Evolutionary conservation across 2,797 vertebrate species (phyloP), one percentile per base, ranked within the genome.

Genomic region (Remorina albescens): DNA sequence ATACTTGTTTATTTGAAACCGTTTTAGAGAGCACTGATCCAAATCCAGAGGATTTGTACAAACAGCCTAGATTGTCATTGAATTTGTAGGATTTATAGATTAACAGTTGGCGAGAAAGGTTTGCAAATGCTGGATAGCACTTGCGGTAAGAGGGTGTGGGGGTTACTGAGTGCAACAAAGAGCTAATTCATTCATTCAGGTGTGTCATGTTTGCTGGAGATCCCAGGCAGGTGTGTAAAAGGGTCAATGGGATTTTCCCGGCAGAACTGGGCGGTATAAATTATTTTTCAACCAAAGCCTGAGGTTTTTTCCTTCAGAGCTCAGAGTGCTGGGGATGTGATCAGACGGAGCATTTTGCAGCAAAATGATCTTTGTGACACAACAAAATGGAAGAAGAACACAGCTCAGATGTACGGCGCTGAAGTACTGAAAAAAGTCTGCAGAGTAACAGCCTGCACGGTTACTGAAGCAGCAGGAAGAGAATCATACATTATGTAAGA

Each of bases 341-440:
- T 74, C 82, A 84, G 60, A 95, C 86, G 0, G 94, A 94, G 53
- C 91, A 7, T 95, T 86, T 90, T 74, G 69, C 96, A 96, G 89
- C 93, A 95, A 82, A 94, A 76, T 81, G 37, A 79, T 94, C 94
- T 90, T 95, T 65, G 5, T 76, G 23, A 84, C 95, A 92, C 4
- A 19, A 34, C 81, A 89, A 86, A 96, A 95, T 13, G 95, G 89
- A 42, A 95, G 72, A 1, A 95, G 56, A 61, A 91, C 94, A 41
- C 92, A 63, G 80, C 95, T 94, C 56, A 95, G 77, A 0, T 92
- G 83, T 5, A 93, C 65, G 0, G 91, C 82, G 15, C 93, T 80
- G 23, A 23, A 93, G 0, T 19, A 0, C 0, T 1, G 0, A 0
- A 77, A 84, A 85, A 95, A 96, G 10, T 83, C 64, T 2, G 84